These are phyloP conservation scores for Okapia johnstoni DNA, from an alignment of 2,113 vertebrate genomes.

Conservation along the genomic window DNA sequence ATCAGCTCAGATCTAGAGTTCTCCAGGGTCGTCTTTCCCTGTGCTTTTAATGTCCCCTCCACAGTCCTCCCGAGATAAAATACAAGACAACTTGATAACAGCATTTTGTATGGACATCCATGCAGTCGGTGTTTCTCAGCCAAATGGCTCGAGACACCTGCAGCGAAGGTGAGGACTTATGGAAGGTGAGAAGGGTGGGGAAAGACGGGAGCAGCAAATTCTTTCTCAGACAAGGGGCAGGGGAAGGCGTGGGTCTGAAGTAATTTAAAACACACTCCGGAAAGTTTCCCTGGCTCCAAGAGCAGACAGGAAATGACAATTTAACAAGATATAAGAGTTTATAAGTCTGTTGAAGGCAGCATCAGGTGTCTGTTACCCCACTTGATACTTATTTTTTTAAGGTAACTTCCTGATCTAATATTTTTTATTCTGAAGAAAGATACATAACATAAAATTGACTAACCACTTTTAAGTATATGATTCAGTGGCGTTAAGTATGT, in stretches of 20 bases:
- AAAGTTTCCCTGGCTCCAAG: background rate
- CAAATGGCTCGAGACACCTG: background rate
- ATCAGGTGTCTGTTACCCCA: background rate
- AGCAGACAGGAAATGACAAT: background rate
- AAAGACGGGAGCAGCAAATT: background rate
- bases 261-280: background rate
- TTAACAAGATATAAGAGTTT: background rate
- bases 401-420: background rate
- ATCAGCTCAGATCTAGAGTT: background rate
- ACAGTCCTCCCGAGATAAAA: background rate
- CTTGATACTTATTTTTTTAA: background rate
- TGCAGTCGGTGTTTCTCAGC: background rate
- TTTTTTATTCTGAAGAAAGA: background rate
- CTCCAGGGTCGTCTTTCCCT: background rate
- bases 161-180: background rate
- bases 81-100: background rate
- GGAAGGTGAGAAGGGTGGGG: no score
- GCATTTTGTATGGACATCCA: background rate
- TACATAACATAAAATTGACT: background rate
- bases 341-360: background rate
- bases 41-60: background rate
- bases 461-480: background rate
- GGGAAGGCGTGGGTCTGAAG: background rate
- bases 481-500: background rate
- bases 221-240: background rate